phyloP scores from a whole-genome alignment of 2,888 invertebrate genomes.

The Serripes groenlandicus region DNA sequence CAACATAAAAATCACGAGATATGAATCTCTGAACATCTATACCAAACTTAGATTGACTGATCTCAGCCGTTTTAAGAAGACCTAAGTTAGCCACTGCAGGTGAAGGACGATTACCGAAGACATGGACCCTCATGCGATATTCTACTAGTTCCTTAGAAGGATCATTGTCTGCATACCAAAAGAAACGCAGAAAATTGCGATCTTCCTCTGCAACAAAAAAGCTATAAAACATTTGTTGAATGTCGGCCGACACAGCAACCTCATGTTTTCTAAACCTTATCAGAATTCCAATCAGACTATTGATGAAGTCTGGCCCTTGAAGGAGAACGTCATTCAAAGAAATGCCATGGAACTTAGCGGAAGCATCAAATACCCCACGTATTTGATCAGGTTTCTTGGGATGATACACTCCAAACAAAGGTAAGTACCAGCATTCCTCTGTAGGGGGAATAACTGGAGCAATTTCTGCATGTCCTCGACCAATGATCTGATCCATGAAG shows the following conservation, averaged over 20 bases:
- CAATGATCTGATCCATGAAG: slow-evolving; percentile 44
- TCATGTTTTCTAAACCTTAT: slow-evolving; percentile 39
- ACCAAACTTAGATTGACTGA: slow-evolving; percentile 33
- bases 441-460: slow-evolving; percentile 32
- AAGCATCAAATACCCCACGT: slow-evolving; percentile 35
- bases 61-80: slow-evolving; percentile 36
- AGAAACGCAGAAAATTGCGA: slow-evolving; percentile 38
- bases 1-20: slow-evolving; percentile 63
- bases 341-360: slow-evolving; percentile 34
- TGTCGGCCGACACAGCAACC: slow-evolving; percentile 43
- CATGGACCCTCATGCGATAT: slow-evolving; percentile 48
- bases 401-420: slow-evolving; percentile 40
- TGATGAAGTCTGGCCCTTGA: slow-evolving; percentile 42
- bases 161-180: slow-evolving; percentile 50
- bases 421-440: slow-evolving; percentile 47
- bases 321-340: slow-evolving; percentile 45
- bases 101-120: slow-evolving; percentile 38
- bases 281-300: slow-evolving; percentile 42
- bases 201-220: slow-evolving; percentile 30
- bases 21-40: slow-evolving; percentile 44
- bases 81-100: slow-evolving; percentile 62
- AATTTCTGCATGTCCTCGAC: slow-evolving; percentile 53
- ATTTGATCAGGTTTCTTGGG: slow-evolving; percentile 41
- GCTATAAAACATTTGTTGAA: slow-evolving; percentile 47
- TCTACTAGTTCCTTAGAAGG: slow-evolving; percentile 27